Evolutionary conservation across 2,797 vertebrate species (phyloP).

Genomic region (Loris lydekkerianus): DNA sequence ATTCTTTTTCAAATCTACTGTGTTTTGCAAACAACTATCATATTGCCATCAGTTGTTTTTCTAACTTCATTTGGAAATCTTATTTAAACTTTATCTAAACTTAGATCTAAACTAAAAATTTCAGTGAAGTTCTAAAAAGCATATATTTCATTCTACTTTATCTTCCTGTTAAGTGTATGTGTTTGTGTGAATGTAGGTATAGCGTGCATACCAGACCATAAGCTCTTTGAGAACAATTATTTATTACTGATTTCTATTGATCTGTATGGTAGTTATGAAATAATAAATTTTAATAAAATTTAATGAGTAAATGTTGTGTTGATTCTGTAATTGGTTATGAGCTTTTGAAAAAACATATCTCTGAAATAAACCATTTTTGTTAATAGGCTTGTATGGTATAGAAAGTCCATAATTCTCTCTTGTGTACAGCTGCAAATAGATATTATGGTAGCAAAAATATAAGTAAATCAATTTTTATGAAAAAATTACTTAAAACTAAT

Average conservation of each 20-base stretch:
- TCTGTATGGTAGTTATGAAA: background rate
- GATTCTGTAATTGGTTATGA: background rate
- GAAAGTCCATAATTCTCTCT: background rate
- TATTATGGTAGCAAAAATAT: background rate
- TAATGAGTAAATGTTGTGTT: background rate
- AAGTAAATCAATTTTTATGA: background rate
- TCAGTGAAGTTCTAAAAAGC: background rate
- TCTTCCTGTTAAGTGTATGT: background rate
- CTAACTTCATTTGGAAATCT: background rate
- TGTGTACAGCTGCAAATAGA: background rate
- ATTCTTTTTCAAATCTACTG: background rate
- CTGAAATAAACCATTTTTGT: constrained; percentile 15
- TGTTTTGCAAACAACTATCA: background rate
- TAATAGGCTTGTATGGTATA: background rate
- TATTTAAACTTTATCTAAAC: background rate
- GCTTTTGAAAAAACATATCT: background rate
- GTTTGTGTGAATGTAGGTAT: background rate
- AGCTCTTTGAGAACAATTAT: background rate
- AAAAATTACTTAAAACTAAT: constrained; percentile 3
- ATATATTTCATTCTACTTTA: background rate
- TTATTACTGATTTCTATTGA: background rate
- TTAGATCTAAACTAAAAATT: background rate
- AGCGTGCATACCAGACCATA: background rate
- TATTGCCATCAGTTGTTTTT: background rate
- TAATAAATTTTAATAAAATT: background rate